Evolutionary conservation across 2,888 invertebrate species (phyloP).

Genomic region (Microctonus brassicae): DNA sequence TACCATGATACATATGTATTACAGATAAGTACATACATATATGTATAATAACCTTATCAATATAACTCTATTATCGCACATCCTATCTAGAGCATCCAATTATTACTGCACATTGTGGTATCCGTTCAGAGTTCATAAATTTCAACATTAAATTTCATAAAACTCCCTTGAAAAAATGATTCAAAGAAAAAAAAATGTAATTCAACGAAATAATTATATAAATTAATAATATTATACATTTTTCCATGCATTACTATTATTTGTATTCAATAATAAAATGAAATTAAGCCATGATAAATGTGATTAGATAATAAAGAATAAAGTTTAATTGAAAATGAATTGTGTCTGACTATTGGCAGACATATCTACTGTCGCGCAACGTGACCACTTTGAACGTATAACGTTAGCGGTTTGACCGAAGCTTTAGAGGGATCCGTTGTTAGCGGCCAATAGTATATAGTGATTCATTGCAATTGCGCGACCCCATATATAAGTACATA

Average conservation of each 20-base stretch:
- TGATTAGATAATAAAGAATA: no score
- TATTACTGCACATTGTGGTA: constrained; percentile 52
- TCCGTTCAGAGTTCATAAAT: constrained; percentile 43
- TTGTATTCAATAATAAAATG: no score
- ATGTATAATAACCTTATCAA: constrained; percentile 51
- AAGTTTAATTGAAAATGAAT: no score
- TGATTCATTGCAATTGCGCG: constrained; percentile 15
- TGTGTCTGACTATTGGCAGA: constrained; percentile 44
- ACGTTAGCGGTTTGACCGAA: constrained; percentile 15
- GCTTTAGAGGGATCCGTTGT: constrained; percentile 22
- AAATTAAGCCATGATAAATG: no score
- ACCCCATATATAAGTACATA: background rate
- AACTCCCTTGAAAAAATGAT: no score
- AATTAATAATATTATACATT: no score
- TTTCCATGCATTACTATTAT: no score
- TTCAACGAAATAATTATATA: no score
- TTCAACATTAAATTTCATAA: constrained; percentile 46
- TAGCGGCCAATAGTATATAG: constrained; percentile 13
- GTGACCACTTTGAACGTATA: constrained; percentile 45
- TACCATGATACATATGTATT: constrained; percentile 12
- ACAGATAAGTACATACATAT: constrained; percentile 11
- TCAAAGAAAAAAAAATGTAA: no score
- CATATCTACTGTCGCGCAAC: constrained; percentile 45
- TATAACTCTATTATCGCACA: constrained; percentile 59
- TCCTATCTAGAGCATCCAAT: constrained; percentile 56